A percentile compares a stretch with the other conserved stretches of the same genome.
Conservation (phyloP, 2,797 vertebrate species). For the Alouatta caraya region DNA sequence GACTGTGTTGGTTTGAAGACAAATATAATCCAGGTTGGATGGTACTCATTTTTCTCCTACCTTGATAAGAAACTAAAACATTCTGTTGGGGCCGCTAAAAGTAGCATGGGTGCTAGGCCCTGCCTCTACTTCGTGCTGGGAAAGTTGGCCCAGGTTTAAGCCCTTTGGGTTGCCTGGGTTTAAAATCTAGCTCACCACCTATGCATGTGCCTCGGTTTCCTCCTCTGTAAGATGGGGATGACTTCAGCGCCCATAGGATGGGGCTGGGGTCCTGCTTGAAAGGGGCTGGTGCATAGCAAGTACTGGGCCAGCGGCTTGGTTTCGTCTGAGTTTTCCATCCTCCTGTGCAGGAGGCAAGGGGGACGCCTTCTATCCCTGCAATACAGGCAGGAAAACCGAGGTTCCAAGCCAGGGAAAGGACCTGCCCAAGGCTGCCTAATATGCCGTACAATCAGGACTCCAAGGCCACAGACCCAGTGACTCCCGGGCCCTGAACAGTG, state of each 20-base stretch:
- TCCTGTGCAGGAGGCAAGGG: neutral
- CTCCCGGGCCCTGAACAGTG: neutral
- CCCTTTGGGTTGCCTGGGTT: neutral
- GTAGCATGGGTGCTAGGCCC: too few species aligned
- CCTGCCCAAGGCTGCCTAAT: neutral
- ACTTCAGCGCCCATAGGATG: fast-evolving
- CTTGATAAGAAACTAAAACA: neutral
- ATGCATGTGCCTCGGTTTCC: neutral
- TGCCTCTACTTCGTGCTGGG: too few species aligned
- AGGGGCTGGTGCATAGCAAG: neutral
- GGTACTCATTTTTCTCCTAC: neutral
- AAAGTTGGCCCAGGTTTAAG: neutral
- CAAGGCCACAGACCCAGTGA: neutral
- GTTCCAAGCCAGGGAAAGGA: neutral
- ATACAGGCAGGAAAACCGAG: neutral
- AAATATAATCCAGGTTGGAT: neutral
- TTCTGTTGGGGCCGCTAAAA: neutral
- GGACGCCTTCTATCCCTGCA: neutral
- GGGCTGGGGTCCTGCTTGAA: neutral
- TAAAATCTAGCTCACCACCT: neutral
- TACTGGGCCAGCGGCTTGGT: neutral
- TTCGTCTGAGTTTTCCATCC: neutral
- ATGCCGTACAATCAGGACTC: neutral
- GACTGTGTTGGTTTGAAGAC: neutral
- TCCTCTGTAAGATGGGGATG: neutral